Evolutionary conservation across 2,888 invertebrate genomes (phyloP).

Genomic region (Gastrophysa polygoni): DNA sequence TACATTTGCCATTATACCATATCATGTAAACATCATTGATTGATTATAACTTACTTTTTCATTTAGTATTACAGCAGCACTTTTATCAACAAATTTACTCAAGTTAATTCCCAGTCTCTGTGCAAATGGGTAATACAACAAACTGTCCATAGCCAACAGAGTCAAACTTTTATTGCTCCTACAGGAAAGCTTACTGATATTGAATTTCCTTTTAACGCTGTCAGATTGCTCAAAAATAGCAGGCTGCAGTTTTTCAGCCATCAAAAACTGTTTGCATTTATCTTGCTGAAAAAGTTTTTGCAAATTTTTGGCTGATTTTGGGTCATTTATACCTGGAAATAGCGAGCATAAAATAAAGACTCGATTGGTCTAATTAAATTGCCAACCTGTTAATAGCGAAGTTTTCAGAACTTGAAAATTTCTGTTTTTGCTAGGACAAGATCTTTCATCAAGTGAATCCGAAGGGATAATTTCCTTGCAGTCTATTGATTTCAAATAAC

Average conservation of each 20-base stretch:
- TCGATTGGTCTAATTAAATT: neutral
- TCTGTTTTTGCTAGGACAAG: constrained; percentile 19
- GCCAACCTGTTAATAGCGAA: constrained; percentile 39
- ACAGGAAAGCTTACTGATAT: constrained; percentile 60
- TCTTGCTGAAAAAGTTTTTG: constrained; percentile 40
- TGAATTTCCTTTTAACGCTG: constrained; percentile 14
- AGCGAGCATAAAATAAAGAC: neutral
- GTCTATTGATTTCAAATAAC: constrained; percentile 23
- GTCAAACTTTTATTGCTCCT: constrained; percentile 65
- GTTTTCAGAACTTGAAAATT: constrained; percentile 32
- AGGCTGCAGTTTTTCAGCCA: constrained; percentile 57
- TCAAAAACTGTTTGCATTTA: constrained; percentile 45
- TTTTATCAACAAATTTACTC: constrained; percentile 64
- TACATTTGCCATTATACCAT: too few relatives aligned
- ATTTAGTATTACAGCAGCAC: constrained; percentile 74
- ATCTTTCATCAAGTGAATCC: constrained; percentile 10
- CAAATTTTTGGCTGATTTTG: constrained; percentile 61
- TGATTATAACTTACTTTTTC: constrained; percentile 64
- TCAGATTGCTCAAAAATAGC: constrained; percentile 48
- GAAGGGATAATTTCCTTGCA: constrained; percentile 24
- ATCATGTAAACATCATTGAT: too few relatives aligned
- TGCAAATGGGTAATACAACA: constrained; percentile 74
- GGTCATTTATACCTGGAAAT: constrained; percentile 30
- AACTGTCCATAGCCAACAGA: constrained; percentile 76
- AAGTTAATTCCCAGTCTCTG: constrained; percentile 76